Percentiles rank a stretch among this genome's conserved stretches.
phyloP scores from a whole-genome alignment of 1,140 invertebrate species.

The Coptotermes formosanus region DNA sequence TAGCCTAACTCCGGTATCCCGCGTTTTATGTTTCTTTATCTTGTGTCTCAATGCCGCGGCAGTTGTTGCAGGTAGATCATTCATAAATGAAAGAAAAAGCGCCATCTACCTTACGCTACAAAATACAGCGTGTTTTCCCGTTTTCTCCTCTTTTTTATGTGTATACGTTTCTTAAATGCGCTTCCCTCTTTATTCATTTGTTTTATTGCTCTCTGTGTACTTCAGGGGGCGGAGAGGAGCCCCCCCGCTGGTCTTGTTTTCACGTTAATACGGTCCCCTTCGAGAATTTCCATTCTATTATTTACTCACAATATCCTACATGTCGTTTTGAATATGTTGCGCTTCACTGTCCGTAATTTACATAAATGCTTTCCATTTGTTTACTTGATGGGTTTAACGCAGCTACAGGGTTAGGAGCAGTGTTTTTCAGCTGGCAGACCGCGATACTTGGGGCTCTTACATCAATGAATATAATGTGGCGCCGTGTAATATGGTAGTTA shows the following conservation, averaged over 20 bases:
- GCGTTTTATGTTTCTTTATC: background rate
- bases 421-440: too few relatives aligned
- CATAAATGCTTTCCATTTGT: too few relatives aligned
- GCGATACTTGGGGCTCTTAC: too few relatives aligned
- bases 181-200: background rate
- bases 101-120: background rate
- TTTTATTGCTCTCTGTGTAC: background rate
- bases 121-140: background rate
- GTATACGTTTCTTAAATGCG: background rate
- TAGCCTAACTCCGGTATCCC: background rate
- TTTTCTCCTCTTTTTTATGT: background rate
- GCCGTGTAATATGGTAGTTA: too few relatives aligned
- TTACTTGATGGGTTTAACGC: too few relatives aligned
- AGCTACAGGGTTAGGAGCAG: too few relatives aligned
- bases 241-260: slow-evolving; percentile 7
- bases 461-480: too few relatives aligned
- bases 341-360: too few relatives aligned
- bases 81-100: background rate
- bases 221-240: background rate
- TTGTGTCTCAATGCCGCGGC: background rate
- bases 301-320: background rate
- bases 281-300: slow-evolving; percentile 6
- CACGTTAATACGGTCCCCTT: background rate
- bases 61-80: background rate
- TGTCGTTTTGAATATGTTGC: background rate